A percentile compares a stretch with the other conserved stretches of the same genome.
phyloP scores from a whole-genome alignment of 2,888 invertebrate species.

The Dolichopus griseipennis region DNA sequence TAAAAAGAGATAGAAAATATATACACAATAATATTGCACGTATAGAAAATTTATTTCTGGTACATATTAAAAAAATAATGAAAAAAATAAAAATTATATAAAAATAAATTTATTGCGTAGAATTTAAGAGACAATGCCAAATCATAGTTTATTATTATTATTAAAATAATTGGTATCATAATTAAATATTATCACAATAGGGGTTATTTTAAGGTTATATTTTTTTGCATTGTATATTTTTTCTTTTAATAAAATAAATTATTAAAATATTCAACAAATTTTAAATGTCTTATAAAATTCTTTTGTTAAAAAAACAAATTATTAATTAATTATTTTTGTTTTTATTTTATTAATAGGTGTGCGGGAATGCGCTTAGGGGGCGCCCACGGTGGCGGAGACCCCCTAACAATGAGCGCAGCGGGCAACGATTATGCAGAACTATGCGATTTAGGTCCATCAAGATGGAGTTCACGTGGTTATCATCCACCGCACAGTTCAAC shows the following conservation, averaged over 20 bases:
- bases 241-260: not conserved
- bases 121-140: not conserved
- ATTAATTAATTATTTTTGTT: conserved; percentile 7
- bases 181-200: not conserved
- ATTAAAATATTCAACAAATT: not conserved
- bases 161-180: not conserved
- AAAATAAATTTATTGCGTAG: not conserved
- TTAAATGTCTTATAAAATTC: too few species aligned
- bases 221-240: not conserved
- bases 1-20: not conserved
- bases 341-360: conserved; percentile 23
- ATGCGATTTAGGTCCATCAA: conserved; percentile 45
- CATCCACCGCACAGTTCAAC: conserved; percentile 35
- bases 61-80: not conserved
- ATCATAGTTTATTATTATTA: conserved; percentile 3
- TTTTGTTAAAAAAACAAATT: too few species aligned
- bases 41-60: not conserved
- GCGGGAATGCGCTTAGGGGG: conserved; percentile 30
- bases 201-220: not conserved
- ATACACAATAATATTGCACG: not conserved
- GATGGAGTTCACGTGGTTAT: conserved; percentile 43
- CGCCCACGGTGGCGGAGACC: conserved; percentile 30
- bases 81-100: not conserved
- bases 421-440: conserved; percentile 46
- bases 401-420: conserved; percentile 45